Evolutionary conservation across 2,888 invertebrate genomes (phyloP).

Genomic region (Morpho helenor): DNA sequence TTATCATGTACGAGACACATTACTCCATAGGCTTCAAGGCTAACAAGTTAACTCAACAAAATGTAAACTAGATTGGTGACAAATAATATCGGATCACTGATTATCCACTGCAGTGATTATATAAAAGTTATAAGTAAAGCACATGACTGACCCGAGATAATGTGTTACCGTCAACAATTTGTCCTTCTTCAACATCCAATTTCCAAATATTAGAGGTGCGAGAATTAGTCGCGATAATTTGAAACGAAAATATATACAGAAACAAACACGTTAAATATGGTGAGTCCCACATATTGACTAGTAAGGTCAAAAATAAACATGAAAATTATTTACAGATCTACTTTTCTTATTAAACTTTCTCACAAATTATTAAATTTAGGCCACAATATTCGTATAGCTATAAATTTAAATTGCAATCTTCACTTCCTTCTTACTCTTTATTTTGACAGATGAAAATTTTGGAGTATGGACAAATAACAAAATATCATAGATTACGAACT

Average conservation of each 20-base stretch:
- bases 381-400: constrained; percentile 42
- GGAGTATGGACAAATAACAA: background rate
- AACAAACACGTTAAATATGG: constrained; percentile 81
- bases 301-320: constrained; percentile 50
- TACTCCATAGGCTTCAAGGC: constrained; percentile 23
- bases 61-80: constrained; percentile 15
- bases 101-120: constrained; percentile 21
- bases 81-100: constrained; percentile 22
- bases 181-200: constrained; percentile 86
- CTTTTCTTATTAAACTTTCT: constrained; percentile 41
- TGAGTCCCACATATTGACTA: constrained; percentile 75
- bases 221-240: constrained; percentile 87
- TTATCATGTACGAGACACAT: background rate
- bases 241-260: constrained; percentile 85
- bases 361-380: constrained; percentile 41
- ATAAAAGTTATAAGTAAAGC: constrained; percentile 21
- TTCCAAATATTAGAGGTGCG: constrained; percentile 91
- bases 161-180: constrained; percentile 83
- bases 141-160: constrained; percentile 70
- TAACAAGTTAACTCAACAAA: constrained; percentile 24
- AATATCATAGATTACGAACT: background rate
- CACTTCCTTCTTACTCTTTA: constrained; percentile 39
- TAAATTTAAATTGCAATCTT: constrained; percentile 50
- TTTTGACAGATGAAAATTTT: constrained; percentile 34
- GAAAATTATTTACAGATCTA: constrained; percentile 41